Percentiles rank a stretch among this genome's conserved stretches.
These are phyloP conservation scores for Argopecten irradians DNA, from an alignment of 1,140 invertebrate genomes.

Conservation along the genomic window DNA sequence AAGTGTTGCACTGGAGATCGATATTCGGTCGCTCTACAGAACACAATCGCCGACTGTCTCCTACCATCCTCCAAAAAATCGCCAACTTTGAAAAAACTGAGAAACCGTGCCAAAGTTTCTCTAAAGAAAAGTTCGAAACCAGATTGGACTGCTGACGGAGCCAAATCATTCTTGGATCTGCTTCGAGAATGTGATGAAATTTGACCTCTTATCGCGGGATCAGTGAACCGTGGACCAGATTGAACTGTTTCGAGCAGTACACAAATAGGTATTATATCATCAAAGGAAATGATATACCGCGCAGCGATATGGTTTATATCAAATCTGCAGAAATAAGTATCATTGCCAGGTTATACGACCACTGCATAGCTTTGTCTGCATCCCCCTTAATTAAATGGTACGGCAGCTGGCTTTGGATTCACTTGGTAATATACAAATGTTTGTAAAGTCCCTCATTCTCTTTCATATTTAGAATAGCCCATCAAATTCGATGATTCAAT, in stretches of 20 bases:
- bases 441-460: neutral
- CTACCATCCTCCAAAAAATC: neutral
- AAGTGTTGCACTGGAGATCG: neutral
- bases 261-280: neutral
- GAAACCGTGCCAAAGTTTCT: conserved; percentile 11
- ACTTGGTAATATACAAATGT: neutral
- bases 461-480: neutral
- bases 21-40: neutral
- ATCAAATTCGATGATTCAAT: neutral
- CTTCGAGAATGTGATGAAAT: neutral
- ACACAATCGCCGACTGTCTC: neutral
- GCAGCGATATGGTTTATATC: neutral
- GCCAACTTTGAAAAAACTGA: neutral
- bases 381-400: neutral
- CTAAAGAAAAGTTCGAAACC: neutral
- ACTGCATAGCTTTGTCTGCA: neutral
- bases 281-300: neutral
- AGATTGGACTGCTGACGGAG: neutral
- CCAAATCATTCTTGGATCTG: neutral
- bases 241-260: neutral
- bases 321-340: neutral
- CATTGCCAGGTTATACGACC: conserved; percentile 15
- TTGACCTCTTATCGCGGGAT: neutral
- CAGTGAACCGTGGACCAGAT: neutral
- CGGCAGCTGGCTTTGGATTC: neutral